Evolutionary conservation across 2,113 vertebrate genomes (phyloP), one percentile per base, ranked within the genome.

Genomic region (Setophaga kirtlandii): DNA sequence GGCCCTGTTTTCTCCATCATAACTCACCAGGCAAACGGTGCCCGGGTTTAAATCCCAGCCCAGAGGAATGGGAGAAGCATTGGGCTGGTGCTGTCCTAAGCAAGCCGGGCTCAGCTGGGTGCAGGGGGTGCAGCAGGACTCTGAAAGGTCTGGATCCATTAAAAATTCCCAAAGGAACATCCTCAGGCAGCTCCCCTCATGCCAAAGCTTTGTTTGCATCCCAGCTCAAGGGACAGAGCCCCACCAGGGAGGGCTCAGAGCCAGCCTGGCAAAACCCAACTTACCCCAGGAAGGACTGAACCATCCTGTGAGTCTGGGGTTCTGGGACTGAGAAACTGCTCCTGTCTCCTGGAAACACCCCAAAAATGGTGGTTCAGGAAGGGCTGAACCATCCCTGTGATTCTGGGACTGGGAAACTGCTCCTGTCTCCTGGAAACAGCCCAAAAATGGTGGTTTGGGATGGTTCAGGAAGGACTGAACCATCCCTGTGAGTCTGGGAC

Each of bases 211-310:
- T 58, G 42, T 47, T 3, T 58, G 42, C 9, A 9, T 10, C 53
- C 35, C 53, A 59, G 67, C 63, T 18, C 20, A 2, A 33, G 55
- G 41, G 58, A 37, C 33, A 53, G 47, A 80, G 63, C 53, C 41
- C 11, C 27, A 9, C 0, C 14, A 1, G 0, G 56, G 69, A 21
- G 2, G 4, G 46, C 15, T 20, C 37, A 37, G 37, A 37, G 37
- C 37, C 21, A n/a, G 12, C n/a, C n/a, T 68, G 37, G 37, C 37
- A 8, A 37, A 37, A 37, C 37, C 37, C 37, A 37, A 37, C 37
- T 37, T 37, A 37, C 8, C 37, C 37, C 37, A 37, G 37, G 37
- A 37, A 37, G 33, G 27, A 3, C 23, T 7, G 27, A 47, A 1
- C 18, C 59, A 5, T 1, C 68, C 8, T 8, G 24, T 4, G 56